Conservation (phyloP, 2,888 invertebrate species). For the Pristionchus maxplancki region DNA sequence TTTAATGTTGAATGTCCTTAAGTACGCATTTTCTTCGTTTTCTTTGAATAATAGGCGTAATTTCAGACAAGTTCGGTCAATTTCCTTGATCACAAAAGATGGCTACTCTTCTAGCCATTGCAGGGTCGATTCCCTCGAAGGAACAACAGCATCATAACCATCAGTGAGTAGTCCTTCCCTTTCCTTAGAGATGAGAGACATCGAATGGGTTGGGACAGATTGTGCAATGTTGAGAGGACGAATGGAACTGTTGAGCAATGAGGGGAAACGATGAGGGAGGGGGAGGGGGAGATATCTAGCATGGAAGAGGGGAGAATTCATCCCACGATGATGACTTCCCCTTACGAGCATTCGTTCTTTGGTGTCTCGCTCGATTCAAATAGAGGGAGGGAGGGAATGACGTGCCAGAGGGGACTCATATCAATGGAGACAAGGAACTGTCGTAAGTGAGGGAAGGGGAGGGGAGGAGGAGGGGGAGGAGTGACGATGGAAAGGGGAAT, state of each 20-base stretch:
- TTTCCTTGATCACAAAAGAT: not conserved
- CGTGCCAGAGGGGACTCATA: not conserved
- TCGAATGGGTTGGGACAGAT: not conserved
- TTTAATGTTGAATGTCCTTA: not conserved
- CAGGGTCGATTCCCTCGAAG: not conserved
- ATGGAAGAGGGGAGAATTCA: not conserved
- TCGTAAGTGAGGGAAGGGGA: not conserved
- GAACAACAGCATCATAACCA: not conserved
- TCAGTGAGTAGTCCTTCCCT: not conserved
- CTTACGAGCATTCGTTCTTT: not conserved
- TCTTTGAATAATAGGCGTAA: not conserved
- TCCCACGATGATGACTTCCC: not conserved
- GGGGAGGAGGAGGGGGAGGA: not conserved
- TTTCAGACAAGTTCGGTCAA: not conserved
- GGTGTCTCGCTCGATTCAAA: not conserved
- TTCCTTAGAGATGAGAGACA: not conserved
- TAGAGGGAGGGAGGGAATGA: not conserved
- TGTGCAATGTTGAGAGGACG: constrained; percentile 23
- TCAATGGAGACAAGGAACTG: not conserved
- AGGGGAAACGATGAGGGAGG: not conserved
- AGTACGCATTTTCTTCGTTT: not conserved
- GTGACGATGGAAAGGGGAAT: not conserved
- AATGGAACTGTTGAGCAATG: not conserved
- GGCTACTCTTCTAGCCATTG: constrained; percentile 17
- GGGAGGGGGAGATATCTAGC: not conserved